Percentiles rank a stretch among this genome's conserved stretches.
phyloP scores from a whole-genome alignment of 2,888 invertebrate genomes.

The Timandra comae region DNA sequence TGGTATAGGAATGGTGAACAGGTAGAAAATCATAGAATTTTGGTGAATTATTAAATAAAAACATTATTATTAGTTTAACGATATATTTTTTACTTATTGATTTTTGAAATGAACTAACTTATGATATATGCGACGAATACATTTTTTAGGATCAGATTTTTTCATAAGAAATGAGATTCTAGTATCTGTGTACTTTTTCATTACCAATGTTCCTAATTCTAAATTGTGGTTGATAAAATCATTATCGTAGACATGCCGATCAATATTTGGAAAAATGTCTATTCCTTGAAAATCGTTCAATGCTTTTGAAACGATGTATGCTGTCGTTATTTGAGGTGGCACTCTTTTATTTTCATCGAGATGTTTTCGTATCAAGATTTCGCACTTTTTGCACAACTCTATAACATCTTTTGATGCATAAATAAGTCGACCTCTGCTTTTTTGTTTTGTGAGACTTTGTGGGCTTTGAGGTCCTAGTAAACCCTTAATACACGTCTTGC shows the following conservation, averaged over 20 bases:
- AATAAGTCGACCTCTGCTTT: background rate
- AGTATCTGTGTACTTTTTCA: background rate
- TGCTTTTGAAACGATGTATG: background rate
- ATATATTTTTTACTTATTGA: no score
- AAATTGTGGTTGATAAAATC: background rate
- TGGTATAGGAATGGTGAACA: no score
- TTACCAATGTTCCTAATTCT: background rate
- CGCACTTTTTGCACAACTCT: background rate
- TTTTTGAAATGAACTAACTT: no score
- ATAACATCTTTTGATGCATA: background rate
- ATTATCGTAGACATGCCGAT: background rate
- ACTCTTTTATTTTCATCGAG: background rate
- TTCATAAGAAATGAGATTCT: background rate
- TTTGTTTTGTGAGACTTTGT: background rate
- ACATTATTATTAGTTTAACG: no score
- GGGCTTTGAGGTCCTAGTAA: background rate
- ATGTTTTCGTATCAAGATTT: background rate
- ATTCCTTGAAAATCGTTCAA: background rate
- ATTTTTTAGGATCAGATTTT: background rate
- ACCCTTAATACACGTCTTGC: background rate
- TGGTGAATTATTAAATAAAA: no score
- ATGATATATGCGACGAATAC: background rate
- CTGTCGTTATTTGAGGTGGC: background rate
- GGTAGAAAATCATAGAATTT: no score
- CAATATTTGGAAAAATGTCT: background rate